Evolutionary conservation across 1,140 invertebrate species (phyloP).

Genomic region (Aphis gossypii): DNA sequence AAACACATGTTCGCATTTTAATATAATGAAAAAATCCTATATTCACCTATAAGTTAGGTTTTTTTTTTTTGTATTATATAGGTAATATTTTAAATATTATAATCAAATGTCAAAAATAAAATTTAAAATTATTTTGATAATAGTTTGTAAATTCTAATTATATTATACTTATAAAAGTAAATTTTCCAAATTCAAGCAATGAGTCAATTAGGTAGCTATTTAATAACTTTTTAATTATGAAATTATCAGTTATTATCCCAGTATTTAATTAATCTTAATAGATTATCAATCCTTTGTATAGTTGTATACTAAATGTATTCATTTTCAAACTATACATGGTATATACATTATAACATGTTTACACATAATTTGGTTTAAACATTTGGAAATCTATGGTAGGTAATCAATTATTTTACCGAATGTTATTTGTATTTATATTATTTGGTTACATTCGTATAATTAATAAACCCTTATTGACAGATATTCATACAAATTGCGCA

Average conservation of each 20-base stretch:
- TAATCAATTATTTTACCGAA: background rate
- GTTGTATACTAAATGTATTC: background rate
- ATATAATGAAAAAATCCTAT: background rate
- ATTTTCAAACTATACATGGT: background rate
- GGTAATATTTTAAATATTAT: background rate
- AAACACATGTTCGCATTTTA: background rate
- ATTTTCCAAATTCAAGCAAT: too few relatives aligned
- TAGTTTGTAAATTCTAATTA: too few relatives aligned
- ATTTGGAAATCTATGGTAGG: background rate
- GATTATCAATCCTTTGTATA: background rate
- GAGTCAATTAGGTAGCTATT: background rate
- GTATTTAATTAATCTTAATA: background rate
- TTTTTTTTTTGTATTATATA: too few relatives aligned
- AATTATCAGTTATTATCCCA: background rate
- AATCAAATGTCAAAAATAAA: background rate
- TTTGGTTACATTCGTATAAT: conserved; percentile 2
- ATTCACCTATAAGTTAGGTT: background rate
- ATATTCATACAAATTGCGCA: background rate
- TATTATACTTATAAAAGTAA: too few relatives aligned
- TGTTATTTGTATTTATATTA: background rate
- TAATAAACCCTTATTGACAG: background rate
- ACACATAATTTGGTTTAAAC: background rate
- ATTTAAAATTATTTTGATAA: background rate
- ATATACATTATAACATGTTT: background rate
- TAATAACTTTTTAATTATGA: background rate